phyloP scores from a whole-genome alignment of 2,797 vertebrate genomes.

The Etheostoma nigrum region DNA sequence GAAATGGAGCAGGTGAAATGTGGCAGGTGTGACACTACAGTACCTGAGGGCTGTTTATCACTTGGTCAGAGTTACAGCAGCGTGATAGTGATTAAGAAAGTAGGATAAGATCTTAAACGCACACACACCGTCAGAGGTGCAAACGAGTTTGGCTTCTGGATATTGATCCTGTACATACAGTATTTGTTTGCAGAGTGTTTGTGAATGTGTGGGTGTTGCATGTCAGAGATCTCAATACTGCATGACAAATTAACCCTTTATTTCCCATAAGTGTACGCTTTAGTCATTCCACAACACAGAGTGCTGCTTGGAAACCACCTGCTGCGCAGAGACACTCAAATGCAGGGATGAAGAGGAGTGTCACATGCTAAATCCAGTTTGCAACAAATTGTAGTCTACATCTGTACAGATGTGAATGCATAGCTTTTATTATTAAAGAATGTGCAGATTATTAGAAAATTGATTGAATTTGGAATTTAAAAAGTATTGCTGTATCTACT shows the following conservation, averaged over 20 bases:
- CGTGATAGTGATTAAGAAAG: slow-evolving; percentile 34
- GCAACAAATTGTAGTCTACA: not conserved
- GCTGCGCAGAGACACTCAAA: slow-evolving; percentile 27
- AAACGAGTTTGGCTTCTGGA: slow-evolving; percentile 44
- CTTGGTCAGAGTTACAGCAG: slow-evolving; percentile 29
- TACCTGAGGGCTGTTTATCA: slow-evolving; percentile 46
- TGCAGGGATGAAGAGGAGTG: slow-evolving; percentile 41
- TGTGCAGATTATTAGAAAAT: not conserved
- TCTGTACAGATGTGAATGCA: not conserved
- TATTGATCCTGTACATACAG: slow-evolving; percentile 46
- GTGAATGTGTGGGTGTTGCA: slow-evolving; percentile 56
- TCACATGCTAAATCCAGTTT: not conserved
- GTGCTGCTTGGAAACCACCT: slow-evolving; percentile 74
- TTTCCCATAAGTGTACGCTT: slow-evolving; percentile 51
- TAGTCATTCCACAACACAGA: slow-evolving; percentile 73
- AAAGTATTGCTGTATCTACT: too few species aligned
- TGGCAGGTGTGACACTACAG: slow-evolving; percentile 47
- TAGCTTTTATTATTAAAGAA: not conserved
- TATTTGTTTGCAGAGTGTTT: slow-evolving; percentile 45
- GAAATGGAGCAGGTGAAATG: slow-evolving; percentile 47
- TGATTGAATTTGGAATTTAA: too few species aligned
- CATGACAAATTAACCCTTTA: slow-evolving; percentile 71
- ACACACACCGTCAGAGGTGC: slow-evolving; percentile 3
- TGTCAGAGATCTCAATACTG: slow-evolving; percentile 42
- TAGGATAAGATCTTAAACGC: slow-evolving; percentile 37